Evolutionary conservation across 2,888 invertebrate genomes (phyloP), one percentile per base, ranked within the genome.

Genomic region (Scaptodrosophila latifasciaeformis): DNA sequence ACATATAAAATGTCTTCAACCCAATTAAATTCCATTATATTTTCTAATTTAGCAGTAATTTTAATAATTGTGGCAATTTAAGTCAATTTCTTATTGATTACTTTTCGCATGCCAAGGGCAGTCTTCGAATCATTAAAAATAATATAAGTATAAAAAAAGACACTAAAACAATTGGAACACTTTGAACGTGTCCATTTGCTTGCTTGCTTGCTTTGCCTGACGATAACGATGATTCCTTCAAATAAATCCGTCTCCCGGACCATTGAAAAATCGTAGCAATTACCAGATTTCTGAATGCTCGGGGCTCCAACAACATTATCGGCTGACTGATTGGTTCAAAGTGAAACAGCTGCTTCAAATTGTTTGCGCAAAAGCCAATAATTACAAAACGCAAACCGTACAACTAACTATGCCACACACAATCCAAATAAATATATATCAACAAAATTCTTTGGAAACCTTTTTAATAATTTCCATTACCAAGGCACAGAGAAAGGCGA

Each of bases 221-320:
- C n/a, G n/a, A n/a, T n/a, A n/a, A n/a, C n/a, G n/a, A n/a, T n/a
- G n/a, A n/a, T n/a, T n/a, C n/a, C n/a, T n/a, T n/a, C n/a, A n/a
- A n/a, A n/a, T n/a, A n/a, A n/a, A n/a, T n/a, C n/a, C n/a, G n/a
- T n/a, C n/a, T n/a, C n/a, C n/a, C n/a, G n/a, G n/a, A n/a, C n/a
- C n/a, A n/a, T n/a, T n/a, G 65, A 43, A 65, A 72, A 58, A 63
- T 65, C 54, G 37, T 18, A 57, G 58, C 70, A 70, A 70, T 70
- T 75, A 70, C 65, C 19, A 47, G 67, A 70, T 67, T 65, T 71
- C 74, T 77, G n/a, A n/a, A n/a, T n/a, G n/a, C n/a, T n/a, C n/a
- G n/a, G n/a, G n/a, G n/a, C n/a, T n/a, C n/a, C n/a, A n/a, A n/a
- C n/a, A n/a, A n/a, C n/a, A n/a, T n/a, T n/a, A n/a, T n/a, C n/a